These are phyloP conservation scores for Dendrolimus houi DNA, from an alignment of 2,888 invertebrate genomes.

Conservation along the genomic window DNA sequence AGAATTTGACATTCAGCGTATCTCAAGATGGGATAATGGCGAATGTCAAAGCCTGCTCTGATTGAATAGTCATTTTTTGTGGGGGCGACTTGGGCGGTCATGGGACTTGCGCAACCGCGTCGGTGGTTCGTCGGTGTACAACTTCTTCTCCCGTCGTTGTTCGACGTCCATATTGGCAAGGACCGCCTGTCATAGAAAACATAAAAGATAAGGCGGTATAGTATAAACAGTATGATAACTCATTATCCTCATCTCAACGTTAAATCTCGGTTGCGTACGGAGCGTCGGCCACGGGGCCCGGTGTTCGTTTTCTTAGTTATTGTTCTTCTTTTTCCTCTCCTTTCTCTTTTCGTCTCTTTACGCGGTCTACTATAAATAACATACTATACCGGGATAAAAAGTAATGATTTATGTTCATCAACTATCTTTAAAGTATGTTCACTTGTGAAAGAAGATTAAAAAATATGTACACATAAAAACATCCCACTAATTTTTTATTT, in stretches of 20 bases:
- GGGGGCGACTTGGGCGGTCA: slow-evolving; percentile 27
- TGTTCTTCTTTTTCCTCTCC: background rate
- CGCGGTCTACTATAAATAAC: no score
- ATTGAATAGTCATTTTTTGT: slow-evolving; percentile 30
- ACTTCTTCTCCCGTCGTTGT: slow-evolving; percentile 40
- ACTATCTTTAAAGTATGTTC: no score
- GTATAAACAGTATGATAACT: background rate
- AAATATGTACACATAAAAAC: no score
- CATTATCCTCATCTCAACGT: background rate
- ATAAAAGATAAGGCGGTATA: background rate
- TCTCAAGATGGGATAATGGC: no score
- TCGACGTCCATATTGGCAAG: slow-evolving; percentile 34
- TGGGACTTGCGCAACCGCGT: slow-evolving; percentile 47
- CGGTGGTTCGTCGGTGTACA: slow-evolving; percentile 48
- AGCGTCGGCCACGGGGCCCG: background rate
- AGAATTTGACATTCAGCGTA: no score
- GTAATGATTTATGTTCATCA: no score
- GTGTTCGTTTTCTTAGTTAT: background rate
- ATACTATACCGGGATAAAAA: no score
- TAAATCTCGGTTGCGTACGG: background rate
- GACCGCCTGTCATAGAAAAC: slow-evolving; percentile 32
- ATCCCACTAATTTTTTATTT: no score
- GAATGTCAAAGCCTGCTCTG: no score
- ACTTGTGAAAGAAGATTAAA: no score
- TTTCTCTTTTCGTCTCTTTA: no score